These are phyloP conservation scores for Biston stratarius DNA, from an alignment of 2,888 invertebrate species.

Conservation along the genomic window DNA sequence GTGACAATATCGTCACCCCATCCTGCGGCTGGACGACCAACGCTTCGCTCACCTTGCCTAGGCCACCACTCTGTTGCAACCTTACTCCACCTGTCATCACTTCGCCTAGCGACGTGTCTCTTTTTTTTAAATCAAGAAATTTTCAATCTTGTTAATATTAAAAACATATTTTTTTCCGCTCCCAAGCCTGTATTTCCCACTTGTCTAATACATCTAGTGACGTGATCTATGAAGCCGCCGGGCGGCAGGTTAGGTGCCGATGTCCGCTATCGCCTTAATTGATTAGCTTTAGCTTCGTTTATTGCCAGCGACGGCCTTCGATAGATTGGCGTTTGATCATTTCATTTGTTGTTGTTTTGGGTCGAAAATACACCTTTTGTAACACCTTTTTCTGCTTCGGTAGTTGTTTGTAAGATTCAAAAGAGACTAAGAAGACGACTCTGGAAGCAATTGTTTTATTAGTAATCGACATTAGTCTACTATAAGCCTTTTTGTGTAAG, in stretches of 20 bases:
- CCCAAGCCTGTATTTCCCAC: no score
- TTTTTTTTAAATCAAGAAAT: no score
- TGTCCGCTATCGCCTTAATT: constrained; percentile 16
- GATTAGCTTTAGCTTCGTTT: constrained; percentile 19
- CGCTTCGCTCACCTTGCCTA: no score
- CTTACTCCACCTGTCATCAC: no score
- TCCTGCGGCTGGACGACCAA: no score
- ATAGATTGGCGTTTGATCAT: constrained; percentile 8
- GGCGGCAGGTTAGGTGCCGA: constrained; percentile 17
- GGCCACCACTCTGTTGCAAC: no score
- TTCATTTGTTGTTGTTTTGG: constrained; percentile 2
- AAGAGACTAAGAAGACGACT: background rate
- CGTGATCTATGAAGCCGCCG: background rate
- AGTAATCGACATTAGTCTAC: background rate
- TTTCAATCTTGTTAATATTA: no score
- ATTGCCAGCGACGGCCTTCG: constrained; percentile 8
- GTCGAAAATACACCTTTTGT: background rate
- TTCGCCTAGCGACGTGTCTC: no score
- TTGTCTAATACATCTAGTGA: background rate
- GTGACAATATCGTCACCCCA: no score
- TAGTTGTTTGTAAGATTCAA: background rate
- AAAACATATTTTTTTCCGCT: no score
- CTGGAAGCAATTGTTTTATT: background rate
- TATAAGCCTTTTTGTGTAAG: no score
- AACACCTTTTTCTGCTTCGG: background rate